Evolutionary conservation across 2,113 vertebrate species (phyloP).

Genomic region (Poecile atricapillus): DNA sequence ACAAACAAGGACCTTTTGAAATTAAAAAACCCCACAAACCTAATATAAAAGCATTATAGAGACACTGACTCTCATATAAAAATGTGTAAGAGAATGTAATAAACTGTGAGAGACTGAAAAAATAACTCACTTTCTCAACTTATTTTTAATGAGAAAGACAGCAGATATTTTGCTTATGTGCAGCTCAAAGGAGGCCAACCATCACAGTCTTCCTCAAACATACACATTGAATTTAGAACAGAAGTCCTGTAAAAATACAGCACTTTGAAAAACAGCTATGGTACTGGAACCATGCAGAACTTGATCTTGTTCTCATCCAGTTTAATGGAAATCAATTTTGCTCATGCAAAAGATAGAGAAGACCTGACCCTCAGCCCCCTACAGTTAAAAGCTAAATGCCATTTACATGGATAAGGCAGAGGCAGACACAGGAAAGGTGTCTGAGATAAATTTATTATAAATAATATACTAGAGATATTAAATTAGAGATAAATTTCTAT

Average conservation of each 20-base stretch:
- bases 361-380: background rate
- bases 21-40: accelerated
- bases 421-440: background rate
- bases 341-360: background rate
- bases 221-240: background rate
- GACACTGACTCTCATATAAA: background rate
- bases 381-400: background rate
- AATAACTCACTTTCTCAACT: background rate
- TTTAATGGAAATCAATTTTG: background rate
- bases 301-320: background rate
- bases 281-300: background rate
- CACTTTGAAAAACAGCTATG: background rate
- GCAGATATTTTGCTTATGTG: background rate
- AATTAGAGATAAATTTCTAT: background rate
- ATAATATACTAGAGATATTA: background rate
- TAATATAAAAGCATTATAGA: background rate
- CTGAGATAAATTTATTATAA: background rate
- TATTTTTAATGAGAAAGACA: background rate
- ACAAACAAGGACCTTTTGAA: background rate
- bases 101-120: background rate
- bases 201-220: background rate
- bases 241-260: background rate
- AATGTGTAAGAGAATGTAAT: background rate
- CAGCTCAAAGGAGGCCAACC: background rate
- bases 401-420: background rate